Evolutionary conservation across 2,113 vertebrate species (phyloP).

Genomic region (Sapajus apella): DNA sequence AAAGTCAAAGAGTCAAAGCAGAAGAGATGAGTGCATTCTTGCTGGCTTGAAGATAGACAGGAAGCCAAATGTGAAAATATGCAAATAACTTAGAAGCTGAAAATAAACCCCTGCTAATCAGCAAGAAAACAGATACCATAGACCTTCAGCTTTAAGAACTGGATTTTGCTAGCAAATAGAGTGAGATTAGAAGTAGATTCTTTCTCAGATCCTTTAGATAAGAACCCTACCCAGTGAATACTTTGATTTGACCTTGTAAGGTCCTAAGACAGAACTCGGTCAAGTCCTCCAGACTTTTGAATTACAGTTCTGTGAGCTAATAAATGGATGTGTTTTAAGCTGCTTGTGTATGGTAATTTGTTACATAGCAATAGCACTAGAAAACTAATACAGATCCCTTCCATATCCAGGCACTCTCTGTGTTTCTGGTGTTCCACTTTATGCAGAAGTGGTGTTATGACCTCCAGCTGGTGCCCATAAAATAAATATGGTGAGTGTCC

Average conservation of each 20-base stretch:
- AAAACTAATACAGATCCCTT: neutral
- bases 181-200: neutral
- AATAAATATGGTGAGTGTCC: fast-evolving
- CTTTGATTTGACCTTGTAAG: neutral
- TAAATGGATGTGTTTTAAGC: neutral
- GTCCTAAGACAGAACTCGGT: neutral
- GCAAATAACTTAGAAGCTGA: neutral
- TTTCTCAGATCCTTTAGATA: neutral
- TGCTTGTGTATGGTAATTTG: neutral
- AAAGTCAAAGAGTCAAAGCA: neutral
- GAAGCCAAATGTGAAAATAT: neutral
- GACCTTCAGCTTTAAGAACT: neutral
- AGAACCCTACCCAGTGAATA: neutral
- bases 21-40: neutral
- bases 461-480: no score
- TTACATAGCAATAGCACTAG: neutral
- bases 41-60: neutral
- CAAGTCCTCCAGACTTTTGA: neutral
- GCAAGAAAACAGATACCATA: neutral
- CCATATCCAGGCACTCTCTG: no score
- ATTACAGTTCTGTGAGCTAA: neutral
- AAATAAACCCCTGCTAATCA: neutral
- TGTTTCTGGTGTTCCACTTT: neutral
- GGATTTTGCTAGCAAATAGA: neutral
- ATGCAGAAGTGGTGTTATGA: neutral